Conservation (phyloP, 1,140 invertebrate species). For the Drosophila lacertosa region DNA sequence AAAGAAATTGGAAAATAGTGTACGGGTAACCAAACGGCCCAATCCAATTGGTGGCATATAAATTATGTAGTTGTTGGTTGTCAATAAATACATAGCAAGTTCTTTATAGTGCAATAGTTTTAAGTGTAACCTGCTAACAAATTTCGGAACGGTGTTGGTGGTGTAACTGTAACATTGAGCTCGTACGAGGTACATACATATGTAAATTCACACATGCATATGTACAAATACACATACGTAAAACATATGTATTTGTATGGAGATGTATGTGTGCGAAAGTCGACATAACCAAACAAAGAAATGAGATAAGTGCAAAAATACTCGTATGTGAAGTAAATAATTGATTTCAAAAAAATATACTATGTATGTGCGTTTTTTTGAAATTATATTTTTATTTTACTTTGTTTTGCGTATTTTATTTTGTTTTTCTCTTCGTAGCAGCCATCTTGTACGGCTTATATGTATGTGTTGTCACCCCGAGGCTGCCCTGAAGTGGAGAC, state of each 20-base stretch:
- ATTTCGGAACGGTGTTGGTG: slow-evolving; percentile 59
- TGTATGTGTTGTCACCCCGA: slow-evolving; percentile 41
- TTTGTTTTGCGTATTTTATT: slow-evolving; percentile 67
- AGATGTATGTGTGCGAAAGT: slow-evolving; percentile 29
- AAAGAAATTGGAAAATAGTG: slow-evolving; percentile 62
- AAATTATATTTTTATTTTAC: slow-evolving; percentile 76
- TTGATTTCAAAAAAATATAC: slow-evolving; percentile 60
- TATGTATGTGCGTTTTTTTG: slow-evolving; percentile 35
- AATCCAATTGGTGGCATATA: slow-evolving; percentile 71
- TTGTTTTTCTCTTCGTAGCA: slow-evolving; percentile 53
- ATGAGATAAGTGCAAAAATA: slow-evolving; percentile 26
- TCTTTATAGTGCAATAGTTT: slow-evolving; percentile 67
- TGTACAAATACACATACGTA: slow-evolving; percentile 15
- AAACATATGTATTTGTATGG: slow-evolving; percentile 12
- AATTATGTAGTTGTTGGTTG: slow-evolving; percentile 59
- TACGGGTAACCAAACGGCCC: slow-evolving; percentile 41
- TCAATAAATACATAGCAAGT: slow-evolving; percentile 40
- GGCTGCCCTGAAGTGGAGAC: slow-evolving; percentile 26
- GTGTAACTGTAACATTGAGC: slow-evolving; percentile 31
- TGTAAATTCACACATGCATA: not conserved
- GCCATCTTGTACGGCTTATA: slow-evolving; percentile 45
- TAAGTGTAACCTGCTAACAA: slow-evolving; percentile 57
- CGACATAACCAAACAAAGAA: slow-evolving; percentile 46
- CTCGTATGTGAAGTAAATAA: slow-evolving; percentile 74
- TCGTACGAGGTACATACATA: slow-evolving; percentile 7